Evolutionary conservation across 2,888 invertebrate genomes (phyloP).

Genomic region (Lycocerus yunnanus): DNA sequence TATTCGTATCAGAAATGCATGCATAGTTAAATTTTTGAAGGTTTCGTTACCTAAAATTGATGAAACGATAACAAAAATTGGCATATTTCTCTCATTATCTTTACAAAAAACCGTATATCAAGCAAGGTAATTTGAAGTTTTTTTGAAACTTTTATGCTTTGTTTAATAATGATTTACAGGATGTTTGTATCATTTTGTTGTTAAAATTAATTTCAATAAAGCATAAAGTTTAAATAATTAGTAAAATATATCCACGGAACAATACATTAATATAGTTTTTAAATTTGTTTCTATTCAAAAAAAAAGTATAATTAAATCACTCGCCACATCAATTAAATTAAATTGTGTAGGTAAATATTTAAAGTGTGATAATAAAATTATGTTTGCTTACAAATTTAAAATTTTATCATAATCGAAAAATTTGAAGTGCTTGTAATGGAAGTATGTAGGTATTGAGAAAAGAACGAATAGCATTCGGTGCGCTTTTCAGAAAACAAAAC

Average conservation of each 20-base stretch:
- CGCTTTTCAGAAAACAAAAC: too few species aligned
- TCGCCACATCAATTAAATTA: background rate
- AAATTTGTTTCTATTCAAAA: background rate
- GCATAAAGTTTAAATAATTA: background rate
- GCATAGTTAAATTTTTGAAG: background rate
- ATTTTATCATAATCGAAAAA: too few species aligned
- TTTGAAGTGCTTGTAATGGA: too few species aligned
- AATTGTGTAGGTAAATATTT: background rate
- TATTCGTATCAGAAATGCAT: background rate
- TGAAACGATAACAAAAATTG: background rate
- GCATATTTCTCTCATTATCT: background rate
- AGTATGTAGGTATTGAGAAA: too few species aligned
- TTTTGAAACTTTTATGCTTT: background rate
- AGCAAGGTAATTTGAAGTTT: background rate
- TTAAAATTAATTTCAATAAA: background rate
- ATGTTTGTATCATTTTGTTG: background rate
- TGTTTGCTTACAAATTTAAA: too few species aligned
- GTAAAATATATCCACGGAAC: background rate
- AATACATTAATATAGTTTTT: background rate
- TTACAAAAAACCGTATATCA: background rate
- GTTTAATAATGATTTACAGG: background rate
- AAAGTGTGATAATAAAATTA: background rate
- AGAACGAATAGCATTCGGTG: too few species aligned
- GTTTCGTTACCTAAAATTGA: background rate
- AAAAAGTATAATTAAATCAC: background rate